These are phyloP conservation scores for Teleogryllus oceanicus DNA, from an alignment of 2,888 invertebrate species.

Conservation along the genomic window DNA sequence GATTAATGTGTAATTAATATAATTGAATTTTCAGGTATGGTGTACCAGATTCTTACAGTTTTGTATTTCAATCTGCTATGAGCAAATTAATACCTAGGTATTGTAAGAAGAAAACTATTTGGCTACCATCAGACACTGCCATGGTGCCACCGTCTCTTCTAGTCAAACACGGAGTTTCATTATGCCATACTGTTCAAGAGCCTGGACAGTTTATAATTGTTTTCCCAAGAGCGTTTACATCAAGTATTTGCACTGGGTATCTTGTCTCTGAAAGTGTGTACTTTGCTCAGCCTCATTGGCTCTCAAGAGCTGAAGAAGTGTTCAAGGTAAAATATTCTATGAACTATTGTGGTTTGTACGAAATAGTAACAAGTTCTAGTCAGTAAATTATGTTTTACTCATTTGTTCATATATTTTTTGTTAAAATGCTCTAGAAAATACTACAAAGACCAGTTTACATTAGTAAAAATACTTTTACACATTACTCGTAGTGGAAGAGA, in stretches of 20 bases:
- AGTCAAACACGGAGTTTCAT: slow-evolving; percentile 68
- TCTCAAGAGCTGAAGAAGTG: slow-evolving; percentile 65
- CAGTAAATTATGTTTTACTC: no score
- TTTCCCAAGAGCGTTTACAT: slow-evolving; percentile 84
- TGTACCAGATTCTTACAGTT: slow-evolving; percentile 73
- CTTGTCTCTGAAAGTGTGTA: slow-evolving; percentile 89
- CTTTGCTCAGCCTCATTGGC: slow-evolving; percentile 79
- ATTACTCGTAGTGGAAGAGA: not conserved
- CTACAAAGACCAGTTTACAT: no score
- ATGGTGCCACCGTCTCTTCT: slow-evolving; percentile 86
- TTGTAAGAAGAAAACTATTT: slow-evolving; percentile 76
- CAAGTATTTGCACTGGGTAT: slow-evolving; percentile 83
- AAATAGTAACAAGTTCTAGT: no score
- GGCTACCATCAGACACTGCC: slow-evolving; percentile 87
- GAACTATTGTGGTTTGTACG: no score
- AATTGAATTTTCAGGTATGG: slow-evolving; percentile 58
- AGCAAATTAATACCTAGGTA: slow-evolving; percentile 74
- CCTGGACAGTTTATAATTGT: slow-evolving; percentile 87
- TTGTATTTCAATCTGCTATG: slow-evolving; percentile 70
- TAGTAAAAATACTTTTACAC: not conserved
- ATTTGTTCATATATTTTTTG: no score
- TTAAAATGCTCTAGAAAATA: no score
- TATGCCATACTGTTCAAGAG: slow-evolving; percentile 76
- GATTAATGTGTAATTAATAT: not conserved
- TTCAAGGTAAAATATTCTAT: slow-evolving; percentile 57